Percentiles rank a stretch among this genome's conserved stretches.
Conservation (phyloP, 1,140 invertebrate genomes). For the Drosophila eugracilis region DNA sequence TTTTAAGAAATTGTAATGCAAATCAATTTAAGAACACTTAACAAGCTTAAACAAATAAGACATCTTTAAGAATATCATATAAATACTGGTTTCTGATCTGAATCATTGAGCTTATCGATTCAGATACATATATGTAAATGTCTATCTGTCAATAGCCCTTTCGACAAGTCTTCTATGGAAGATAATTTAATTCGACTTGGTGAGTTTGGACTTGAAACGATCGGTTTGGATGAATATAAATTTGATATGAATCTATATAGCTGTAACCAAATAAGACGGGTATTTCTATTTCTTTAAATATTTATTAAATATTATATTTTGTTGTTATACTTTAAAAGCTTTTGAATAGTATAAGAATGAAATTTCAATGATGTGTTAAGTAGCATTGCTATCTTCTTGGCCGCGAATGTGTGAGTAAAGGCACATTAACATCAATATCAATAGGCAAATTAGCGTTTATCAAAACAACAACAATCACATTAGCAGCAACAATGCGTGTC, state of each 20-base stretch:
- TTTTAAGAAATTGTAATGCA: too few species aligned
- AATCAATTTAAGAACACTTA: background rate
- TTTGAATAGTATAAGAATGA: too few species aligned
- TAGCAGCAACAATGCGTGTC: slow-evolving; percentile 45
- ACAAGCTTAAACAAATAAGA: too few species aligned
- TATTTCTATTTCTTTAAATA: too few species aligned
- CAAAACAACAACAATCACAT: slow-evolving; percentile 44
- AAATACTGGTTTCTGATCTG: background rate
- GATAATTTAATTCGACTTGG: background rate
- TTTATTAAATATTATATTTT: too few species aligned
- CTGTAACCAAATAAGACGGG: background rate
- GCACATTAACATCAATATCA: slow-evolving; percentile 46
- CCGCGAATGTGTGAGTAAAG: slow-evolving; percentile 15
- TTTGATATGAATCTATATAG: background rate
- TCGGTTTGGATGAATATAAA: background rate
- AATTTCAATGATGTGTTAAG: background rate
- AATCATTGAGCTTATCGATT: background rate
- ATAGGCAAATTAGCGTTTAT: slow-evolving; percentile 75
- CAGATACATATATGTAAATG: background rate
- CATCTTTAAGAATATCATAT: background rate
- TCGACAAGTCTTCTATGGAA: background rate
- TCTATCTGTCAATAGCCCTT: background rate
- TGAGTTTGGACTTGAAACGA: background rate
- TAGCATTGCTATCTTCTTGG: background rate
- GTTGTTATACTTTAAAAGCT: too few species aligned